Percentiles rank a stretch among this genome's conserved stretches.
These are phyloP conservation scores for Pocillopora verrucosa DNA, from an alignment of 64 coral and sea anemone genomes.

Conservation along the genomic window DNA sequence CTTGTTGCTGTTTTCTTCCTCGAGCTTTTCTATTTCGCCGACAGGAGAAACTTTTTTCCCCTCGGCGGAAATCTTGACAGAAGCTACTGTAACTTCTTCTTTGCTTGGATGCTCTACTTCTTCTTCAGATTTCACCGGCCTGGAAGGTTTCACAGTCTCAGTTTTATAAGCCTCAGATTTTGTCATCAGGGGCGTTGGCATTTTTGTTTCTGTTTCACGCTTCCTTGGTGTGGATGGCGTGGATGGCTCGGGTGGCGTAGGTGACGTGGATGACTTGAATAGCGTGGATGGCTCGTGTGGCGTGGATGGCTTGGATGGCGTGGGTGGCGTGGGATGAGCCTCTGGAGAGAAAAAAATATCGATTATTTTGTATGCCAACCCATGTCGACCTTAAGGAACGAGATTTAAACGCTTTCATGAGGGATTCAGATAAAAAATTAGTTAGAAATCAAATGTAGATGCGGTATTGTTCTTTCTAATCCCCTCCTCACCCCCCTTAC, in stretches of 20 bases:
- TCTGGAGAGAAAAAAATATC: not conserved
- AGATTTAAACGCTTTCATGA: too few relatives aligned
- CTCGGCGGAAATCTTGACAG: not conserved
- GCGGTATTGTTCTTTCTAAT: too few relatives aligned
- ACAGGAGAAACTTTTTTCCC: not conserved
- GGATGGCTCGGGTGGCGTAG: too few relatives aligned
- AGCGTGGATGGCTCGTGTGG: not conserved
- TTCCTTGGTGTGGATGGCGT: not conserved
- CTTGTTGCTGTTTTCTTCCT: not conserved
- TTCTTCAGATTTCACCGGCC: not conserved
- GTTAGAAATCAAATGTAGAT: too few relatives aligned
- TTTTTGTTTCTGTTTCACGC: not conserved
- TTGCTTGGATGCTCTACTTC: not conserved
- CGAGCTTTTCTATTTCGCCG: not conserved
- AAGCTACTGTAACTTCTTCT: not conserved
- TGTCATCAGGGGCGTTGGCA: not conserved
- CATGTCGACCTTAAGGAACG: too few relatives aligned
- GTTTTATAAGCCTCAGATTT: too few relatives aligned
- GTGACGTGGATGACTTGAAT: too few relatives aligned
- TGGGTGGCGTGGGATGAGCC: not conserved
- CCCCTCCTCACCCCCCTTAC: too few relatives aligned
- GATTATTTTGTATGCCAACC: too few relatives aligned
- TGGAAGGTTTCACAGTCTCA: too few relatives aligned
- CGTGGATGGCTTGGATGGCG: not conserved
- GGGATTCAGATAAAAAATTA: too few relatives aligned